Base-by-base conservation (phyloP, 2,888 invertebrate genomes). In the Scotopteryx bipunctaria region DNA sequence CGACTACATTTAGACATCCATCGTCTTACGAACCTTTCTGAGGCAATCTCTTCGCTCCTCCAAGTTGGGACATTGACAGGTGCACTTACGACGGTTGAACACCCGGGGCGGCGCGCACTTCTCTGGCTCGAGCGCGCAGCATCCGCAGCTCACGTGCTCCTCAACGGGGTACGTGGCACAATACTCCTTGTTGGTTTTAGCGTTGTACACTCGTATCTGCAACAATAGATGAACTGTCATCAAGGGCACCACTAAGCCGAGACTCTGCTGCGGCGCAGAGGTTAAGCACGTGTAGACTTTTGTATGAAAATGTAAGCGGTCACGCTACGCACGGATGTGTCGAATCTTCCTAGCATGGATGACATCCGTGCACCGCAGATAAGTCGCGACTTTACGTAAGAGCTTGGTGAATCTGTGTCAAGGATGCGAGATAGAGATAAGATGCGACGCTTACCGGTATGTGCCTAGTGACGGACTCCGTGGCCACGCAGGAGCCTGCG, bases 41-140 rank as follows among this genome's bases (percentile, higher is more conserved):
- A 83, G 78, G 63, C 89, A 90, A 57, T 61, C 70, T 66, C 86
- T 74, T 64, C 86, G 80, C 56, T 86, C 86, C 57, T 81, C 79
- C 65, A 71, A 59, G 80, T 88, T 82, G 66, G 88, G 83, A 72
- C 90, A 90, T 73, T 86, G 85, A 70, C 89, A 89, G 78, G 81
- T 66, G 78, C 88, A 90, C 89, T 89, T 90, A 89, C 89, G 89
- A 75, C 86, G 83, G 61, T 85, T 86, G 74, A 74, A 86, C 58
- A 86, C 77, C 61, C 69, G 68, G 45, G 81, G 79, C 6, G 78
- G 63, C 6, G 66, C 68, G 66, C 89, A 90, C 49, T 77, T 73
- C 23, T 69, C 76, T 0, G 77, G 68, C 2, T 73, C 62, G 6
- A 71, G 67, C 6, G 73, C 65, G 59, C 89, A 87, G 71, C 89